Conservation (phyloP, 1,140 invertebrate species). For the Platorchestia sp. region DNA sequence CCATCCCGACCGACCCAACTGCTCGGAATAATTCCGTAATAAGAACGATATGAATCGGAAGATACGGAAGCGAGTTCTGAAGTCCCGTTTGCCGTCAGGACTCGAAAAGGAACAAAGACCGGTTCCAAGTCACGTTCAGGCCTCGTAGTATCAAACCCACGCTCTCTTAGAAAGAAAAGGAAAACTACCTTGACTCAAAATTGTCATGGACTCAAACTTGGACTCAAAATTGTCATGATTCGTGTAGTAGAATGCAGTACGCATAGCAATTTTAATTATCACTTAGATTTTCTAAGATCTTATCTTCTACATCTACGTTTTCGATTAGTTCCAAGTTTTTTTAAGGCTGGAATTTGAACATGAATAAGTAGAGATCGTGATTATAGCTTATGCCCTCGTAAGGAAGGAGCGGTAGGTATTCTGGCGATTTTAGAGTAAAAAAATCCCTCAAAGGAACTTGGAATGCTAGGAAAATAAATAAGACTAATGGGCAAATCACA, state of each 20-base stretch:
- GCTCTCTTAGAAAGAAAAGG: not conserved
- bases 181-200: not conserved
- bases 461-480: not conserved
- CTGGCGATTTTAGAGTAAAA: no score
- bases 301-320: no score
- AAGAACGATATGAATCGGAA: conserved; percentile 28
- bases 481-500: not conserved
- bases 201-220: no score
- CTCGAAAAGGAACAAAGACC: not conserved
- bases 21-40: conserved; percentile 22
- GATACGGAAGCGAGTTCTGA: conserved; percentile 4
- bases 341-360: no score
- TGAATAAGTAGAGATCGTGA: no score
- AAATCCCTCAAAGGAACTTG: not conserved
- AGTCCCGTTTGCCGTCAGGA: not conserved
- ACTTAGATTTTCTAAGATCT: no score
- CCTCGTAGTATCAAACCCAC: not conserved
- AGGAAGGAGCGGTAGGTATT: no score
- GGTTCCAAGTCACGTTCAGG: not conserved
- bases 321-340: no score
- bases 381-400: no score
- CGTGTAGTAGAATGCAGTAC: not conserved
- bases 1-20: not conserved
- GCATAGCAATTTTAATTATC: no score
- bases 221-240: no score